Base-by-base conservation (phyloP, 2,888 invertebrate genomes). In the Drosophila lacicola region DNA sequence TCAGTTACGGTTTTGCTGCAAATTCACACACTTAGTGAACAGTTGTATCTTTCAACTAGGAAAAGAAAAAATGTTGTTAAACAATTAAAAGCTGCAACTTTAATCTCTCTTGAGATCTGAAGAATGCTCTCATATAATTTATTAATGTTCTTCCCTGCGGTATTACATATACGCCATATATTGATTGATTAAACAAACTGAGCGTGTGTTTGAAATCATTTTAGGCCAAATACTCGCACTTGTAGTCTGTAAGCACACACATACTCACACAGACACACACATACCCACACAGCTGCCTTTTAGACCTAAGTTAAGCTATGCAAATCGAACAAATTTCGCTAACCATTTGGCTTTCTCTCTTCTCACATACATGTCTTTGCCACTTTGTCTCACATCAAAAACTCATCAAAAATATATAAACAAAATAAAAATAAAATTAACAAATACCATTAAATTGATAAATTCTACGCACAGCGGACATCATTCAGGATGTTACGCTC, bases 401-500 rank as follows among this genome's bases (percentile, higher is more conserved):
- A 53, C 49, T 62, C 62, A 70, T 41, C 58, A 64, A 62, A 51
- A 46, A 49, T 29, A 53, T 50, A 4, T 36, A 36, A 13, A 54
- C 10, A 45, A 29, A 33, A 49, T 13, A 61, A 56, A 36, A 56
- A 67, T 46, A 14, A 44, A 44, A 11, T 13, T 44, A 25, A 11
- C 8, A 46, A 56, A 57, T 34, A 33, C n/a, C 10, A 19, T 36
- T 49, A 42, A 54, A 50, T 51, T 65, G 50, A 68, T 41, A 68
- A 62, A 67, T 61, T 56, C 36, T 49, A 62, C 51, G 37, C 62
- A 74, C 74, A 76, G 92, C 92, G 90, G 92, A 92, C 90, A 92
- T 92, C 85, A 92, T 92, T 87, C 92, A 92, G 92, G 92, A 92
- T 90, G 91, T 92, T 90, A 92, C 92, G 91, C 92, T 92, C 91